Evolutionary conservation across 2,113 vertebrate species (phyloP), one percentile per base, ranked within the genome.

Genomic region (Festucalex cinctus): DNA sequence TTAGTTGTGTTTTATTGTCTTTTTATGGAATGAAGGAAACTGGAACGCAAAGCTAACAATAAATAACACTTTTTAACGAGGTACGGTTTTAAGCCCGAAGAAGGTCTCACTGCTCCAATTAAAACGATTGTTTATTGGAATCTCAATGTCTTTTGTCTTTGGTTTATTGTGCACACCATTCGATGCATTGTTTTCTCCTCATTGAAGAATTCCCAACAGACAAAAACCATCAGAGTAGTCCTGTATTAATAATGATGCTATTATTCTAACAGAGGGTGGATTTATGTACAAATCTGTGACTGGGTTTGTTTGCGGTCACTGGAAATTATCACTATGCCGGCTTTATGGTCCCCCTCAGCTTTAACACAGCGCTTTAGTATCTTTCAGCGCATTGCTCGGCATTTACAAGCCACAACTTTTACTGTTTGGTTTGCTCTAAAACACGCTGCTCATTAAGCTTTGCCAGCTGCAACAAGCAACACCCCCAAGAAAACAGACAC

Each of bases 401-500:
- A 6, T 64, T 64, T 49, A 64, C 22, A 49, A 48, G 24, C 63
- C 44, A 49, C 44, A 24, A 14, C 54, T 14, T 46, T 49, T 19
- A 63, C 24, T 46, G 41, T 63, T 63, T 48, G 62, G 22, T 63
- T 48, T 20, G 19, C 63, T 35, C 9, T 49, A 28, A 49, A 35
- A 62, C 37, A 24, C 17, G 26, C 28, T 35, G 54, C 63, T 64
- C 63, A n/a, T 49, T 64, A 64, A 64, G 61, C 8, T 16, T 63
- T 13, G 19, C 43, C 63, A 35, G 63, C 63, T 48, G 44, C 14
- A 35, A 64, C 62, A 35, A 28, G 19, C 26, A 48, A 28, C 22
- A 22, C 9, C 3, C 22, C 16, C 16, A 9, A 46, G 19, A 14
- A 63, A 26, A 63, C 39, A 51, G 20, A 20, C 48, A 20, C 43